Evolutionary conservation across 2,888 invertebrate genomes (phyloP), one percentile per base, ranked within the genome.

Genomic region (Agriopis leucophaearia): DNA sequence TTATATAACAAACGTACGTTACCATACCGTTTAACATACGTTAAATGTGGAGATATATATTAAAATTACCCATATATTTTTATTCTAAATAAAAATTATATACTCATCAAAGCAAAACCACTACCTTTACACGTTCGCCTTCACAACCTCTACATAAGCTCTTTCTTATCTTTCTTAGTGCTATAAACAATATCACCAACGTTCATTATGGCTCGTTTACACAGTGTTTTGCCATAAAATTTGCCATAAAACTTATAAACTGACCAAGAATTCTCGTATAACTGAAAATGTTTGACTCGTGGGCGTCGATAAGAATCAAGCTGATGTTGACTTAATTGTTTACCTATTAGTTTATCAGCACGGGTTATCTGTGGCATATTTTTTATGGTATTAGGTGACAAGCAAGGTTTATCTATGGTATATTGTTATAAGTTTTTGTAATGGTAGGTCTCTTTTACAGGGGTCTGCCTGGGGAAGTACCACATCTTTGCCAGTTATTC

Each of bases 161-260:
- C 47, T 63, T 63, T 35, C 47, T 63, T 63, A 61, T 62, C 69
- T 62, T 63, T 56, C 65, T 61, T 40, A 52, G 48, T 44, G 54
- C 50, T 64, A 57, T 64, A 70, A 72, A 72, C 66, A 68, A 54
- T 47, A 47, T 72, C 67, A 69, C 70, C 59, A 64, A 62, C 66
- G 61, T 55, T 71, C 70, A 75, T 79, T 76, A 80, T 66, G 66
- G 58, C 73, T 78, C 76, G 78, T 79, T 79, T 77, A 78, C 74
- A 77, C 71, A 65, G 65, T 67, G 73, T 77, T 68, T 69, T 71
- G 69, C 72, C 69, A 74, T 79, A 74, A 80, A 81, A 75, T 71
- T 69, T 55, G 69, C 69, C 67, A 73, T 81, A 77, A 79, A 76
- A 63, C 59, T 16, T 60, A 66, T 66, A 66, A 70, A 64, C 38